Evolutionary conservation across 2,113 vertebrate genomes (phyloP).

Genomic region (Heptranchias perlo): DNA sequence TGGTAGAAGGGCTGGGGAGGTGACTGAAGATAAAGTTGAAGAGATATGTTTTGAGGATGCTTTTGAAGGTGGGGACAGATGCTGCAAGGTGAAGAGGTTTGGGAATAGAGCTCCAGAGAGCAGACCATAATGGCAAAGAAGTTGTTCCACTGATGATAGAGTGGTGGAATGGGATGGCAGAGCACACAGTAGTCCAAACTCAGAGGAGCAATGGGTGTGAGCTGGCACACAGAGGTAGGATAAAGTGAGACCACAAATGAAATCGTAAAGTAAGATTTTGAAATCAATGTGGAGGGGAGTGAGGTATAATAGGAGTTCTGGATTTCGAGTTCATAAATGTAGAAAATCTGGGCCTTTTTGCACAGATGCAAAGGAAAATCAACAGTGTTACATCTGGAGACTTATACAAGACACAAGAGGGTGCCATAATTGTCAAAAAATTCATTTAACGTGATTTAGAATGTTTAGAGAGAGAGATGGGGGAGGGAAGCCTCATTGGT

Average conservation of each 20-base stretch:
- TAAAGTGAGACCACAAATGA: background rate
- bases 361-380: background rate
- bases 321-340: background rate
- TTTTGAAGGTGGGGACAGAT: background rate
- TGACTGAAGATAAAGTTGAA: no score
- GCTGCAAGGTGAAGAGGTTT: background rate
- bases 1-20: no score
- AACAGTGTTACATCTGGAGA: background rate
- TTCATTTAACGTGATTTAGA: background rate
- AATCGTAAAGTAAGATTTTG: background rate
- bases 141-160: conserved; percentile 37
- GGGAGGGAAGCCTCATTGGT: background rate
- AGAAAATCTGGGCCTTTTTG: background rate
- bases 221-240: background rate
- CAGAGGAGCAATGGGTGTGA: no score
- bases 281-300: background rate
- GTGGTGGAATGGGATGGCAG: background rate
- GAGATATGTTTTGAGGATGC: background rate
- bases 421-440: background rate
- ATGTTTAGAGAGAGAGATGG: background rate
- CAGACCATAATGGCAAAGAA: background rate
- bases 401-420: background rate
- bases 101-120: conserved; percentile 33
- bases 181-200: no score
- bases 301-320: background rate